Evolutionary conservation across 37 sponge, comb jelly and placozoan species (phyloP).

Genomic region (Theonella swinhoei): DNA sequence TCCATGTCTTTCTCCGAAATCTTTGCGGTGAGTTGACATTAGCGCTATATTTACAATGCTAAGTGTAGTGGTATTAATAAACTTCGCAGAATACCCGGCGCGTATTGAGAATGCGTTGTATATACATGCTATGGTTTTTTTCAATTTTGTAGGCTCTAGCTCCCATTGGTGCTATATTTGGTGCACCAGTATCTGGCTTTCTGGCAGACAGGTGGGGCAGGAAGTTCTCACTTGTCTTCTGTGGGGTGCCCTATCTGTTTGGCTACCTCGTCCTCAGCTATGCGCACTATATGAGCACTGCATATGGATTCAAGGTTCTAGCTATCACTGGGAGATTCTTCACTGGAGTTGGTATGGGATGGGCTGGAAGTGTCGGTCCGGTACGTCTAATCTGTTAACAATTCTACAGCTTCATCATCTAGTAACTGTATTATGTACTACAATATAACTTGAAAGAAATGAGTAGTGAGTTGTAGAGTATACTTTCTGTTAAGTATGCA

Average conservation of each 20-base stretch:
- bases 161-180: slow-evolving; percentile 38
- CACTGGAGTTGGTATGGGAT: slow-evolving; percentile 60
- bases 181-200: slow-evolving; percentile 31
- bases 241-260: slow-evolving; percentile 18
- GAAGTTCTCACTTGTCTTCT: slow-evolving; percentile 8
- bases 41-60: too few species aligned
- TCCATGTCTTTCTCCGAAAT: not conserved
- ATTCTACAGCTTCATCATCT: not conserved
- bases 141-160: slow-evolving; percentile 25
- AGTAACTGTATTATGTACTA: not conserved
- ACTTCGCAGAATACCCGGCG: too few species aligned
- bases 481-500: not conserved
- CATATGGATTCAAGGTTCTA: slow-evolving; percentile 1
- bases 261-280: slow-evolving; percentile 31
- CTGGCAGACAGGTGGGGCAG: slow-evolving; percentile 30
- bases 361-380: slow-evolving; percentile 20
- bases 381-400: slow-evolving; percentile 12
- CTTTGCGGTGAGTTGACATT: slow-evolving; percentile 27
- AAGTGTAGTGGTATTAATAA: too few species aligned
- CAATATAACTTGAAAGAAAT: too few species aligned
- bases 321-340: slow-evolving; percentile 34
- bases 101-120: too few species aligned
- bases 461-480: not conserved
- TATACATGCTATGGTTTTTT: too few species aligned
- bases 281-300: not conserved